Conservation (phyloP, 64 coral and sea anemone genomes). For the Dendrophyllia cribrosa region DNA sequence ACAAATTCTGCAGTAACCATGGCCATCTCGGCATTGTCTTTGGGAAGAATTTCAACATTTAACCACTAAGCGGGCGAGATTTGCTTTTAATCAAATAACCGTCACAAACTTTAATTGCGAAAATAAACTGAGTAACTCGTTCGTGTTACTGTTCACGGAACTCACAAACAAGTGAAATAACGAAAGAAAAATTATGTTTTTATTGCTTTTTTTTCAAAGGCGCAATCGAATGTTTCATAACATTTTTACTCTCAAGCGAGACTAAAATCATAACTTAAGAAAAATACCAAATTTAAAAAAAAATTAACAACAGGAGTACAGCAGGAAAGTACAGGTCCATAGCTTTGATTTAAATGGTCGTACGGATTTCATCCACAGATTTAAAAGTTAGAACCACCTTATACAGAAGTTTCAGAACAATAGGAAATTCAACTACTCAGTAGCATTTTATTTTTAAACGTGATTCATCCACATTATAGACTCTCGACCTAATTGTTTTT, state of each 20-base stretch:
- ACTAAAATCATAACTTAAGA: background rate
- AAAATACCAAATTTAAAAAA: no score
- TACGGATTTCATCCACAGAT: no score
- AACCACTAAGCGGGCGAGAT: background rate
- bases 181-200: background rate
- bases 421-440: background rate
- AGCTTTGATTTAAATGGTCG: no score
- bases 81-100: background rate
- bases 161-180: background rate
- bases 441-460: background rate
- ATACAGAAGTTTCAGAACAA: no score
- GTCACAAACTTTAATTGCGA: background rate
- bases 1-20: background rate
- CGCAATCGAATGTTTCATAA: background rate
- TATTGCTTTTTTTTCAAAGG: background rate
- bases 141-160: background rate
- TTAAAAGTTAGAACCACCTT: no score
- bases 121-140: background rate
- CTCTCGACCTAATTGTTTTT: no score
- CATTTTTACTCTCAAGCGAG: no score
- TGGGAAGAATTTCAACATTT: background rate
- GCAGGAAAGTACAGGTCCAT: no score
- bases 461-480: background rate
- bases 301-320: no score
- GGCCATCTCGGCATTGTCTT: background rate